phyloP scores from a whole-genome alignment of 2,888 invertebrate species.

The Drosophila prostipennis region DNA sequence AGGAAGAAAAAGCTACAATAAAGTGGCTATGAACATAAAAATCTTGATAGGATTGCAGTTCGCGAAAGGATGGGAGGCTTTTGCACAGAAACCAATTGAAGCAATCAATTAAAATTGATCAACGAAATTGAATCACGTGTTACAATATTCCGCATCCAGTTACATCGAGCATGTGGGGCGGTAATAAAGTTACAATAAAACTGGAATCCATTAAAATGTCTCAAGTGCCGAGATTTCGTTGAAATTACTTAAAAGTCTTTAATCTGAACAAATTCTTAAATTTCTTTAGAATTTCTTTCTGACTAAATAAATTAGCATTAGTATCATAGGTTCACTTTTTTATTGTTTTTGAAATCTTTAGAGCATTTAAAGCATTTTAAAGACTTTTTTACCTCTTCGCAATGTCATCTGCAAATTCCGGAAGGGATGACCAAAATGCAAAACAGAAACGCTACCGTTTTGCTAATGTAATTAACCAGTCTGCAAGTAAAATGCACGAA shows the following conservation, averaged over 20 bases:
- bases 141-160: slow-evolving; percentile 57
- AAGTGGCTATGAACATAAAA: slow-evolving; percentile 66
- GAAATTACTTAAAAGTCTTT: neutral
- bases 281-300: neutral
- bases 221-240: slow-evolving; percentile 14
- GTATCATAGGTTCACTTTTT: too few species aligned
- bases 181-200: slow-evolving; percentile 31
- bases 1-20: slow-evolving; percentile 49
- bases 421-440: slow-evolving; percentile 58
- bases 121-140: slow-evolving; percentile 78
- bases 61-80: slow-evolving; percentile 18
- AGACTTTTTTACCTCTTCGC: slow-evolving; percentile 9
- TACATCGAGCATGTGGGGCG: slow-evolving; percentile 27
- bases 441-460: slow-evolving; percentile 54
- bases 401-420: slow-evolving; percentile 39
- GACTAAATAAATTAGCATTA: too few species aligned
- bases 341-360: too few species aligned
- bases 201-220: slow-evolving; percentile 6
- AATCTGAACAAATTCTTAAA: neutral
- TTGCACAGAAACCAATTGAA: slow-evolving; percentile 52
- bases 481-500: slow-evolving; percentile 62
- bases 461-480: slow-evolving; percentile 72
- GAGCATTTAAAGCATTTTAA: too few species aligned
- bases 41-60: slow-evolving; percentile 31
- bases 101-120: slow-evolving; percentile 79